Conservation (phyloP, 1,140 invertebrate species). For the Platorchestia sp. region DNA sequence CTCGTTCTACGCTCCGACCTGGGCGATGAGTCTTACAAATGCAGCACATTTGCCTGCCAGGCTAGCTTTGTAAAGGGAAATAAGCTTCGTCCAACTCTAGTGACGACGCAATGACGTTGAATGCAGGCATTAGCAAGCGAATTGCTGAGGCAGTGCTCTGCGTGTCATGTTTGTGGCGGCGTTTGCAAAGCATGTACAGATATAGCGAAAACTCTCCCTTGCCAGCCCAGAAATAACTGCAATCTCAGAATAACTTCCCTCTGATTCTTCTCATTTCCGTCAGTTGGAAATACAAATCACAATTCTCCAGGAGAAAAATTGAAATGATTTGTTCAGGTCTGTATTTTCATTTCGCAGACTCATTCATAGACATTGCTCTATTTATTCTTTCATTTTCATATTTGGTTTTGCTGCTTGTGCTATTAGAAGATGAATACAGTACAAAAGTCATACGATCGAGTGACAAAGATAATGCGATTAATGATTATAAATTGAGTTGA, state of each 20-base stretch:
- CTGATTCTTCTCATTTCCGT: not conserved
- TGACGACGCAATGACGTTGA: not conserved
- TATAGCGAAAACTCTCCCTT: not conserved
- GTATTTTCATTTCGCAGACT: not conserved
- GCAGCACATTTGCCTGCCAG: not conserved
- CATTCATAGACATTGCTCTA: not conserved
- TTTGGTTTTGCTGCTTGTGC: too few species aligned
- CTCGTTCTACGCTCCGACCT: not conserved
- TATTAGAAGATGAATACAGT: too few species aligned
- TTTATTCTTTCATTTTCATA: not conserved
- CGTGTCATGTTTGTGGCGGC: not conserved
- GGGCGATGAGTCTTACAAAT: not conserved
- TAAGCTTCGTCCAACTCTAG: not conserved
- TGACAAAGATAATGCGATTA: too few species aligned
- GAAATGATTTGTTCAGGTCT: not conserved
- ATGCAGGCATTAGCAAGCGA: not conserved
- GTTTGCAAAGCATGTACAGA: not conserved
- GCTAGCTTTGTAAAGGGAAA: constrained; percentile 7
- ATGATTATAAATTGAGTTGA: too few species aligned
- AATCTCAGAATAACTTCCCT: not conserved
- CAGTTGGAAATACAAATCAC: not conserved
- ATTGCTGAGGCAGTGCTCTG: not conserved
- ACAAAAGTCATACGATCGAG: too few species aligned
- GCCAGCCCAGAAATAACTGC: not conserved
- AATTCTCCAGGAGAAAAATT: not conserved